Evolutionary conservation across 2,888 invertebrate genomes (phyloP).

Genomic region (Noctua janthe): DNA sequence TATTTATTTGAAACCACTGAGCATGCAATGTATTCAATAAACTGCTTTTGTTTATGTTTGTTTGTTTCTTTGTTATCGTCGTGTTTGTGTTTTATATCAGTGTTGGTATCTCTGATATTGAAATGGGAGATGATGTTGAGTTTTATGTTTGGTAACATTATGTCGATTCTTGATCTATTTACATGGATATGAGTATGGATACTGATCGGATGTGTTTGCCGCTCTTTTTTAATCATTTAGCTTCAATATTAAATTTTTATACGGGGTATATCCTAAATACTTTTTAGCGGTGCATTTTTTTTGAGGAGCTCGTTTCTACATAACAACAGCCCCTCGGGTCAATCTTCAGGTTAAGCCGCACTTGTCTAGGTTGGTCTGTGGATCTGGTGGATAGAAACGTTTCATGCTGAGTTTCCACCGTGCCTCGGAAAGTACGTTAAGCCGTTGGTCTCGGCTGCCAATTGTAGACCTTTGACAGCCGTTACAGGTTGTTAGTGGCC

Average conservation of each 20-base stretch:
- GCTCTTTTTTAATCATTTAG: background rate
- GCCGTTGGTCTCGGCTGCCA: background rate
- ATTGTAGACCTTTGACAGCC: too few relatives aligned
- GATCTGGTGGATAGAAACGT: background rate
- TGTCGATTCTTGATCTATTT: background rate
- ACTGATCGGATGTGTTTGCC: background rate
- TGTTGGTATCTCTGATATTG: background rate
- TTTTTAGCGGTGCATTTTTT: too few relatives aligned
- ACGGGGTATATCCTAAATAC: background rate
- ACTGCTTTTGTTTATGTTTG: constrained; percentile 60
- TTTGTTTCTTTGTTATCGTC: constrained; percentile 34
- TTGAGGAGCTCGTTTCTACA: too few relatives aligned
- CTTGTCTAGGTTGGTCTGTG: background rate
- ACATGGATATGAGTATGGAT: background rate
- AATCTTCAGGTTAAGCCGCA: background rate
- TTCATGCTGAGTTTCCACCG: background rate
- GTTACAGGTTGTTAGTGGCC: too few relatives aligned
- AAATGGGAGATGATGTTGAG: background rate
- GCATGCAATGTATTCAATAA: constrained; percentile 64
- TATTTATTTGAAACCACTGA: constrained; percentile 65
- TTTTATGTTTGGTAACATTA: background rate
- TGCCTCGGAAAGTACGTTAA: background rate
- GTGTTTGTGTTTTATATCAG: constrained; percentile 25
- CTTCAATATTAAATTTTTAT: background rate
- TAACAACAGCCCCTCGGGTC: background rate